phyloP scores from a whole-genome alignment of 2,888 invertebrate genomes.

The Hartigia nigra region DNA sequence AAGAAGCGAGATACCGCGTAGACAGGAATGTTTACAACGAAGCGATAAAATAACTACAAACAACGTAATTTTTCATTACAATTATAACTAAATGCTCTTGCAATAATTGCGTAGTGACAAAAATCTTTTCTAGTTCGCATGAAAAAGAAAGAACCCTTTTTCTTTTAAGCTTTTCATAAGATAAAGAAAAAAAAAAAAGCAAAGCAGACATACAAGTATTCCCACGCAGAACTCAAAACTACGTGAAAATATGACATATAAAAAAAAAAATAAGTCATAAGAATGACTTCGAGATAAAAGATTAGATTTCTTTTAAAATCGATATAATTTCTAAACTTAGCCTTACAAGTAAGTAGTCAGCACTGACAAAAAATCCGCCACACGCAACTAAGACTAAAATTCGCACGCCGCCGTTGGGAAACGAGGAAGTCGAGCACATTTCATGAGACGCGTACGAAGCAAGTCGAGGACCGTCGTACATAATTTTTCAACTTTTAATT shows the following conservation, averaged over 20 bases:
- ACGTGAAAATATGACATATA: neutral
- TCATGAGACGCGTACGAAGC: neutral
- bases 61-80: neutral
- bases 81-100: neutral
- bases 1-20: conserved; percentile 8
- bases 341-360: neutral
- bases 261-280: neutral
- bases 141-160: neutral
- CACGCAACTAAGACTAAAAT: neutral
- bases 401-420: neutral
- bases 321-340: conserved; percentile 22
- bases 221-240: neutral
- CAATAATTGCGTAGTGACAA: neutral
- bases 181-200: neutral
- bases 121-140: neutral
- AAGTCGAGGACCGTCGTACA: neutral
- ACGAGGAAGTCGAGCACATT: neutral
- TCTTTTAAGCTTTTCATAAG: neutral
- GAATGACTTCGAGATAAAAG: neutral
- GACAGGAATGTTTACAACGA: neutral
- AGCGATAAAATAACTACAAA: neutral
- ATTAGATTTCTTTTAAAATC: conserved; percentile 22
- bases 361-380: neutral
- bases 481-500: neutral
- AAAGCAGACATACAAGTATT: neutral